phyloP scores from a whole-genome alignment of 2,888 invertebrate genomes.

The Tethea ocularis region DNA sequence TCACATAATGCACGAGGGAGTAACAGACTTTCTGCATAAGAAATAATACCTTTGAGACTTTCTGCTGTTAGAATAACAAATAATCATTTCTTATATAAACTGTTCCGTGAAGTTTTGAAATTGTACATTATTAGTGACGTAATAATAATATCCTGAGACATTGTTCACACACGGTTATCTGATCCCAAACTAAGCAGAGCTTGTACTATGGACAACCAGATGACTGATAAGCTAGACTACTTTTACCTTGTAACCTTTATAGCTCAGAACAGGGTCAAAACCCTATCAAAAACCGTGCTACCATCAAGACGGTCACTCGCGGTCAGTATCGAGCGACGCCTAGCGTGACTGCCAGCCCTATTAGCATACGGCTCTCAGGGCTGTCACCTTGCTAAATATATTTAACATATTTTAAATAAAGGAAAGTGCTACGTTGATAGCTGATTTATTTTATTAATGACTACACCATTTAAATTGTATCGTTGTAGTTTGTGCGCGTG shows the following conservation, averaged over 20 bases:
- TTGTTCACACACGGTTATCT: no score
- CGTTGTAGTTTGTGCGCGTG: no score
- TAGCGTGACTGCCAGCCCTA: conserved; percentile 48
- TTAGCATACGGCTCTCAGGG: conserved; percentile 50
- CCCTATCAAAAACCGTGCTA: background rate
- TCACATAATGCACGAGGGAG: background rate
- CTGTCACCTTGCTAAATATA: conserved; percentile 19
- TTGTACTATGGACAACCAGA: no score
- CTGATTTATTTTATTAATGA: conserved; percentile 1
- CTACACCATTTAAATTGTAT: background rate
- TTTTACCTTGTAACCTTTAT: no score
- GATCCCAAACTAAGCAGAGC: no score
- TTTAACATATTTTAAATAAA: conserved; percentile 2
- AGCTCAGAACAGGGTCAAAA: conserved; percentile 4
- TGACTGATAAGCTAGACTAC: no score
- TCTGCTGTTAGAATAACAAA: background rate
- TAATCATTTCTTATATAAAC: no score
- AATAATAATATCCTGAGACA: no score
- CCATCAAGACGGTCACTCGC: conserved; percentile 12
- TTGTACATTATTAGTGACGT: no score
- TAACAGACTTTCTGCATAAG: background rate
- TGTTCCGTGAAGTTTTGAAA: no score
- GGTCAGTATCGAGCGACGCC: conserved; percentile 29
- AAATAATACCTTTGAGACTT: background rate
- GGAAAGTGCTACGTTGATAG: conserved; percentile 4